Evolutionary conservation across 2,888 invertebrate genomes (phyloP).

Genomic region (Ectemnius cavifrons): DNA sequence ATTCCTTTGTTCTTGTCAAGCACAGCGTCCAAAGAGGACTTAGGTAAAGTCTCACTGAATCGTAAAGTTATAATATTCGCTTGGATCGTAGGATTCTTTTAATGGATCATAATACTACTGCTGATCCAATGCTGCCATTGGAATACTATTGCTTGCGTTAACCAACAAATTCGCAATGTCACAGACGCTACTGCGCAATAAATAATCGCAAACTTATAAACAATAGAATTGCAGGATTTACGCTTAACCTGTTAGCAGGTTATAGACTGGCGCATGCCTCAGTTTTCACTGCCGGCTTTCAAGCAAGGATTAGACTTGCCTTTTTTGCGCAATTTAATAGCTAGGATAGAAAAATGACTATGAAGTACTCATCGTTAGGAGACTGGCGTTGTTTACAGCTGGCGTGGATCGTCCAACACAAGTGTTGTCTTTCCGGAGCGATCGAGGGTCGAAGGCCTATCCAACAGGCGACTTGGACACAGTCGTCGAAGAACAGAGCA

Average conservation of each 20-base stretch:
- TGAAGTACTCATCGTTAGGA: too few relatives aligned
- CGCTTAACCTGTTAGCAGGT: too few relatives aligned
- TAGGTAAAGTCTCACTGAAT: slow-evolving; percentile 53
- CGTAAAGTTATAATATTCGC: neutral
- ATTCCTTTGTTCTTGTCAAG: slow-evolving; percentile 49
- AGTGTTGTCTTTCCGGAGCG: slow-evolving; percentile 82
- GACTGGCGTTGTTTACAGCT: slow-evolving; percentile 54
- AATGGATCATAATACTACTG: too few relatives aligned
- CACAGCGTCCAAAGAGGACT: slow-evolving; percentile 63
- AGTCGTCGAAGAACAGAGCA: slow-evolving; percentile 87
- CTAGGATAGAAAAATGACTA: neutral
- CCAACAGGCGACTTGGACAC: slow-evolving; percentile 90
- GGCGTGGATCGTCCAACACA: slow-evolving; percentile 79
- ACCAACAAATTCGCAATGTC: too few relatives aligned
- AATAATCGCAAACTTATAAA: too few relatives aligned
- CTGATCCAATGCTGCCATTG: too few relatives aligned
- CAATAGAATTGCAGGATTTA: too few relatives aligned
- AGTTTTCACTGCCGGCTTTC: too few relatives aligned
- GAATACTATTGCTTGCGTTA: too few relatives aligned
- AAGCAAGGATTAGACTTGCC: too few relatives aligned
- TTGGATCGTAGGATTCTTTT: neutral
- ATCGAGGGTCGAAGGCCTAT: slow-evolving; percentile 85
- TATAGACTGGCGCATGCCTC: too few relatives aligned
- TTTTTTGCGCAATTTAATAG: neutral
- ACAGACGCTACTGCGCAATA: too few relatives aligned